phyloP scores from a whole-genome alignment of 37 sponge, comb jelly and placozoan genomes.

The Amphimedon queenslandica region DNA sequence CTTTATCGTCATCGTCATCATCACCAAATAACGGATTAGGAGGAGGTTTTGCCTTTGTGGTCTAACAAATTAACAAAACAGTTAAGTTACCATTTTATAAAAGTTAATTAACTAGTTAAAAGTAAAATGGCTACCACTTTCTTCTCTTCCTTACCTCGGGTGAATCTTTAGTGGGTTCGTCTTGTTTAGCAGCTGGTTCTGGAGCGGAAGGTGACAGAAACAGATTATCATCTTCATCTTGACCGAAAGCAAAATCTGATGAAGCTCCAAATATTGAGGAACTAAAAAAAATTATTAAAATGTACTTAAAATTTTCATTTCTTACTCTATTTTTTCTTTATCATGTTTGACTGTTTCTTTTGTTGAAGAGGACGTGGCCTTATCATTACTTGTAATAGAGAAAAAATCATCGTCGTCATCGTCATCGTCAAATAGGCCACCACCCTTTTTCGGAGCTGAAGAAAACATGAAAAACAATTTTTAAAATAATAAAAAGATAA shows the following conservation, averaged over 20 bases:
- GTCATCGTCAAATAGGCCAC: constrained; percentile 57
- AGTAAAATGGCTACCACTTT: background rate
- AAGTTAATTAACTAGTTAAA: background rate
- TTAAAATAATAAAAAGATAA: background rate
- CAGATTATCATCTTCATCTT: constrained; percentile 22
- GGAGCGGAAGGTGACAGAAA: background rate
- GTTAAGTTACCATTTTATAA: background rate
- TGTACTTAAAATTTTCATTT: background rate
- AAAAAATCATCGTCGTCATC: constrained; percentile 60
- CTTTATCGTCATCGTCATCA: constrained; percentile 59
- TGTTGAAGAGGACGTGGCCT: background rate
- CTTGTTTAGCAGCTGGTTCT: no score
- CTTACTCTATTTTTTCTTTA: constrained; percentile 4
- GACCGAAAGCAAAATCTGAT: constrained; percentile 9
- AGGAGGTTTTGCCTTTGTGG: background rate
- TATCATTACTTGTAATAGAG: constrained; percentile 23
- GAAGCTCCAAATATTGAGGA: constrained; percentile 40
- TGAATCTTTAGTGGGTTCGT: no score
- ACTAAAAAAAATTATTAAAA: constrained; percentile 13
- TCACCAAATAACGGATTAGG: constrained; percentile 24
- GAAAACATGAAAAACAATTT: background rate
- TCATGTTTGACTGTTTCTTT: no score
- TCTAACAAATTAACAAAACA: no score
- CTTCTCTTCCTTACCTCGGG: background rate
- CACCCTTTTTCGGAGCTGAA: constrained; percentile 11